Evolutionary conservation across 1,140 invertebrate species (phyloP).

Genomic region (Trichogramma pretiosum): DNA sequence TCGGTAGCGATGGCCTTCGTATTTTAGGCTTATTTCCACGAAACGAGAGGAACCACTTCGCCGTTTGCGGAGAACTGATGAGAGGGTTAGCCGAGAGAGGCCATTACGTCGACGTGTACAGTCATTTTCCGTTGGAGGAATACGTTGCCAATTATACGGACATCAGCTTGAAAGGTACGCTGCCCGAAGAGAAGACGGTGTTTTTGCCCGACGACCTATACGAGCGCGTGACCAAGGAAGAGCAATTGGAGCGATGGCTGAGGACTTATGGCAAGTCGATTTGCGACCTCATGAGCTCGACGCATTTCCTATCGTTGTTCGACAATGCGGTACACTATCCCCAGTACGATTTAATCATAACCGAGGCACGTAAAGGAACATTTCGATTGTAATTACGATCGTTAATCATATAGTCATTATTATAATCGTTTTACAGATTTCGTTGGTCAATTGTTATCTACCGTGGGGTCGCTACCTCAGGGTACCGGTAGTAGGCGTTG

Average conservation of each 20-base stretch:
- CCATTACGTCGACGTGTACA: slow-evolving; percentile 38
- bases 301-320: slow-evolving; percentile 18
- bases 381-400: neutral
- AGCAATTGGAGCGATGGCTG: neutral
- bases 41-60: slow-evolving; percentile 35
- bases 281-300: slow-evolving; percentile 15
- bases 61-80: slow-evolving; percentile 31
- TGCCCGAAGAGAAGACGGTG: slow-evolving; percentile 9
- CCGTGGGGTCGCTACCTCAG: slow-evolving; percentile 12
- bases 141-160: slow-evolving; percentile 31
- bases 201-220: slow-evolving; percentile 3
- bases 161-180: slow-evolving; percentile 22
- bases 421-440: slow-evolving; percentile 2
- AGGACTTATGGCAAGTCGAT: slow-evolving; percentile 14
- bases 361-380: slow-evolving; percentile 15
- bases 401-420: neutral
- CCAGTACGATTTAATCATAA: slow-evolving; percentile 20
- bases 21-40: slow-evolving; percentile 36
- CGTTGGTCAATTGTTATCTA: slow-evolving; percentile 2
- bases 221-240: no score
- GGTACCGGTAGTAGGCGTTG: slow-evolving; percentile 11
- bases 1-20: slow-evolving; percentile 14
- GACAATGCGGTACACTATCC: no score
- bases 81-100: slow-evolving; percentile 35
- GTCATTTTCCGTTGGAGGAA: slow-evolving; percentile 33